Evolutionary conservation across 2,888 invertebrate genomes (phyloP), one percentile per base, ranked within the genome.

Genomic region (Pegoplata infirma): DNA sequence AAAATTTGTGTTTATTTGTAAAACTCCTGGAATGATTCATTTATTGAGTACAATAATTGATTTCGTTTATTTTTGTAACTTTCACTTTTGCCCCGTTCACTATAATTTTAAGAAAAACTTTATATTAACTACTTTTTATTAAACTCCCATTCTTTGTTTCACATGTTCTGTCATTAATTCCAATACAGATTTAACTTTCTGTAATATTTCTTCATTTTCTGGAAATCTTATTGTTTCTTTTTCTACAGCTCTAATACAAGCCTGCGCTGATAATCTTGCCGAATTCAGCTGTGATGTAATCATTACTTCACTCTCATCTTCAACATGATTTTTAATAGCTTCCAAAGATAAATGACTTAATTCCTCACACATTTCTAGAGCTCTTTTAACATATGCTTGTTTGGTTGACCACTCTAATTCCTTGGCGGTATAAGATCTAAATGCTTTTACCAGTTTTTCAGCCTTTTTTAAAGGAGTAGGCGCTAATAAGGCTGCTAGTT

Each of bases 401-500:
- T 91, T 91, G 74, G 91, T 91, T 1, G 91, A 88, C 92, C 94
- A 93, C 77, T 82, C 80, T 7, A 86, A 89, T 17, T 90, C 90
- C 6, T 92, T 91, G 87, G 94, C 93, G n/a, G 94, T 93, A 80
- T 92, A 92, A 0, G 94, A 93, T 64, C 94, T 92, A 86, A 95
- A 94, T 0, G 96, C 94, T 86, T 94, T 93, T 81, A 96, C 93
- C 17, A 97, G 90, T 75, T 94, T 93, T 84, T 96, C 95, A 0
- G 92, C 92, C 82, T 91, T 91, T 23, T 93, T 88, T 21, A 93
- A 85, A 14, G 91, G 89, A 1, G 85, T 86, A 0, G 92, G 91
- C 19, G 94, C 93, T 75, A 96, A 87, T 82, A 94, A 91, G 0
- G 96, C 94, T 84, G 97, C 96, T 75, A 96, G 86, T 84, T 94